Base-by-base conservation (phyloP, 2,797 vertebrate species). In the Fistularia commersonii region DNA sequence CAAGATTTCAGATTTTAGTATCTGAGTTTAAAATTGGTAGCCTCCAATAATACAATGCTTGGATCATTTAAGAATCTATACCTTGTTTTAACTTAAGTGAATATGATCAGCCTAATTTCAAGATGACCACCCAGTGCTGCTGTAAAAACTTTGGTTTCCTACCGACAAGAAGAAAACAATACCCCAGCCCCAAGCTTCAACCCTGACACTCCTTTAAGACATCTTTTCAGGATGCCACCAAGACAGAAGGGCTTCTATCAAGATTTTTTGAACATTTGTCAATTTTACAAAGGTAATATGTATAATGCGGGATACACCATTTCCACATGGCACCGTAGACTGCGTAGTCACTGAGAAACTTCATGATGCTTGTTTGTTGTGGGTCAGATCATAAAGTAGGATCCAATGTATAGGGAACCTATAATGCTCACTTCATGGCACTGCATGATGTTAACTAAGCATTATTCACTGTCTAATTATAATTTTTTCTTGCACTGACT, bases 181-280 rank as follows among this genome's bases (percentile, higher is more conserved):
- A 11, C 41, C 47, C 32, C 8, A 39, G 52, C 64, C 59, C 65
- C 58, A 57, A 62, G 51, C 36, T 58, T 66, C 32, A 43, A 72
- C 56, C 56, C 41, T 31, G 46, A 69, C 32, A 70, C 59, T 69
- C 62, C 62, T 56, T 57, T 31, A 49, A 36, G 69, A 66, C 57
- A 57, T 77, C 53, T 34, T 55, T 54, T 61, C 48, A 46, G 38
- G 54, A 61, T 76, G 69, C 65, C 66, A 54, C 36, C 50, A 9
- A 69, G 75, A 77, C 57, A 74, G 79, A 88, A 89, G 87, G 88
- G 83, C 85, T 89, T 84, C 64, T 62, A 71, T 61, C 47, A 35
- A 80, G 45, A 75, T 55, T 59, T 81, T 67, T 72, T 68, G 65
- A 38, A 56, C 71, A 56, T 44, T 50, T 55, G 47, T 52, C 41